phyloP scores from a whole-genome alignment of 2,797 vertebrate genomes.

The Chloroceryle amazona region DNA sequence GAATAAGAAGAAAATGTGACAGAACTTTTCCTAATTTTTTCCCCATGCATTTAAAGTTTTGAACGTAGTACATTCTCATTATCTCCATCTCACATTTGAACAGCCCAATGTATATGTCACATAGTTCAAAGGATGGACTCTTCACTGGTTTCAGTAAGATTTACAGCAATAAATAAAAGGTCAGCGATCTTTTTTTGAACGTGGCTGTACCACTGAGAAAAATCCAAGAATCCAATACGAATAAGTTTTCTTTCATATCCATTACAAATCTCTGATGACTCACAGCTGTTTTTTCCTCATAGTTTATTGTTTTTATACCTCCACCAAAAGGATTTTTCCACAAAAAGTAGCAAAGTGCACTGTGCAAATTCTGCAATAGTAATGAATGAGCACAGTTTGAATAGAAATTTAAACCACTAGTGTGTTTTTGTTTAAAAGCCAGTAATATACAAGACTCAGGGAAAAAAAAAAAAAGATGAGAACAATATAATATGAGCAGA shows the following conservation, averaged over 20 bases:
- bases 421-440: not conserved
- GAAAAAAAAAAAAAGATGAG: not conserved
- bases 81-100: not conserved
- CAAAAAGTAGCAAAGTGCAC: not conserved
- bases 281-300: not conserved
- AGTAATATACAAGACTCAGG: not conserved
- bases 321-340: not conserved
- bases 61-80: not conserved
- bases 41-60: not conserved
- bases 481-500: not conserved
- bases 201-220: not conserved
- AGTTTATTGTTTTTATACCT: not conserved
- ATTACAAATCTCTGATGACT: not conserved
- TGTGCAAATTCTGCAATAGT: not conserved
- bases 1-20: accelerated
- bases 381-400: not conserved
- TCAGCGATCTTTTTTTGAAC: not conserved
- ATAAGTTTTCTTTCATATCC: not conserved
- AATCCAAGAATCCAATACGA: not conserved
- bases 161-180: not conserved
- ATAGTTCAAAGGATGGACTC: not conserved
- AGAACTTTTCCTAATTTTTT: not conserved
- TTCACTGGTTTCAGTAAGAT: not conserved
- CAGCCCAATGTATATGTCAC: not conserved
- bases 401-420: not conserved